phyloP scores from a whole-genome alignment of 2,113 vertebrate species.

The Galeopterus variegatus region DNA sequence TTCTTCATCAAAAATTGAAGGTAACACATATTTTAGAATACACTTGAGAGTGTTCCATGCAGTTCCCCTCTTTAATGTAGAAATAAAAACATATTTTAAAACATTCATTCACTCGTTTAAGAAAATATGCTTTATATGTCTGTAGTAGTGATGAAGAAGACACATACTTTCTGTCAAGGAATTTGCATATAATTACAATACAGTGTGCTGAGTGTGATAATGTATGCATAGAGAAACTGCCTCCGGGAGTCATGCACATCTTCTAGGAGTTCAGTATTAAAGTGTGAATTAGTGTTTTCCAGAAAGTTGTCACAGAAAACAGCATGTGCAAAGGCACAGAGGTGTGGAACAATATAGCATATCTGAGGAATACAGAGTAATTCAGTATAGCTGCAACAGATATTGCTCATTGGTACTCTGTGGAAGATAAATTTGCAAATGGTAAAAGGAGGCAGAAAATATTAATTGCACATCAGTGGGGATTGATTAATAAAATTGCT shows the following conservation, averaged over 20 bases:
- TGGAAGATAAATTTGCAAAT: neutral
- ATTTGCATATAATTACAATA: neutral
- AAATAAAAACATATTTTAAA: conserved; percentile 15
- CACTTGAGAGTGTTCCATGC: neutral
- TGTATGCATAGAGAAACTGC: neutral
- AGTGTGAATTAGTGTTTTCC: neutral
- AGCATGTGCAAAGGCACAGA: neutral
- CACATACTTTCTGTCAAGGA: neutral
- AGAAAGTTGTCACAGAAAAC: neutral
- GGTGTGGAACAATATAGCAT: neutral
- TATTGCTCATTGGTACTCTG: rapidly evolving
- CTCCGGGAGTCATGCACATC: neutral
- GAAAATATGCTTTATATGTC: neutral
- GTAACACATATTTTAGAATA: neutral
- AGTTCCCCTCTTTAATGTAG: conserved; percentile 37
- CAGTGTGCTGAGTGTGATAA: neutral
- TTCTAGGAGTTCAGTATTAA: neutral
- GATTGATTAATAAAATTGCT: neutral
- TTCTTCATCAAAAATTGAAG: conserved; percentile 2
- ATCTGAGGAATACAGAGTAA: neutral
- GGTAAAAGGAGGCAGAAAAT: neutral
- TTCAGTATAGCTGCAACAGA: neutral
- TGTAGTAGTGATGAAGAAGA: neutral
- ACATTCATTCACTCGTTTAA: neutral
- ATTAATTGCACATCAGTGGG: neutral